Conservation (phyloP, 2,113 vertebrate genomes). For the Syngnathoides biaculeatus region DNA sequence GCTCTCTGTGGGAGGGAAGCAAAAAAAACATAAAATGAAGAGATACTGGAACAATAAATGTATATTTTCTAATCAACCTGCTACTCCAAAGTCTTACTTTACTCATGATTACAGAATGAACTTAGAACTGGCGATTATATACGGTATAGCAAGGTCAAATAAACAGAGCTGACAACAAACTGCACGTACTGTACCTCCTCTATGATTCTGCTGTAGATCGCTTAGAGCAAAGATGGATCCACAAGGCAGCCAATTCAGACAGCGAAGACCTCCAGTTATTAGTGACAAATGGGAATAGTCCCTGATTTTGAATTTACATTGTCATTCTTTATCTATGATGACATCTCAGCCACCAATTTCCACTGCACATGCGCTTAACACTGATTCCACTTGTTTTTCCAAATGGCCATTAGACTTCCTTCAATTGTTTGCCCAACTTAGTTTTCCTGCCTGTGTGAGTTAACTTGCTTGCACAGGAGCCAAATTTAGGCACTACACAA, state of each 20-base stretch:
- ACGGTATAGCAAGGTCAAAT: not conserved
- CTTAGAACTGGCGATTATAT: not conserved
- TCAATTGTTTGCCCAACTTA: conserved; percentile 92
- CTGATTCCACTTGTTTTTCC: conserved; percentile 78
- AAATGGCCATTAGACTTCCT: conserved; percentile 89
- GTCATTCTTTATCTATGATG: conserved; percentile 1
- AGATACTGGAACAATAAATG: too few relatives aligned
- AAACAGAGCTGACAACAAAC: not conserved
- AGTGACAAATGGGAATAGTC: not conserved
- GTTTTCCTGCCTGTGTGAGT: conserved; percentile 87
- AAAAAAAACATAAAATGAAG: too few relatives aligned
- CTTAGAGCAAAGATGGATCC: not conserved
- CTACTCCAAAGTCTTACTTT: not conserved
- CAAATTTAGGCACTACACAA: conserved; percentile 85
- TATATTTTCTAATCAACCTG: too few relatives aligned
- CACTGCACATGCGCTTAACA: conserved; percentile 27
- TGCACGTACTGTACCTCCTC: conserved; percentile 1
- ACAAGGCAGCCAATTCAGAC: not conserved
- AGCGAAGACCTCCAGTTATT: not conserved
- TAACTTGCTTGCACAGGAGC: conserved; percentile 76
- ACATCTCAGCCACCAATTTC: conserved; percentile 7
- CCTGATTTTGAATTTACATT: conserved; percentile 4
- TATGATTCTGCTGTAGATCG: not conserved
- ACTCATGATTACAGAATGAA: too few relatives aligned
- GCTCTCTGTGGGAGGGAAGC: too few relatives aligned